Evolutionary conservation across 2,797 vertebrate genomes (phyloP), one percentile per base, ranked within the genome.

Genomic region (Astyanax mexicanus): DNA sequence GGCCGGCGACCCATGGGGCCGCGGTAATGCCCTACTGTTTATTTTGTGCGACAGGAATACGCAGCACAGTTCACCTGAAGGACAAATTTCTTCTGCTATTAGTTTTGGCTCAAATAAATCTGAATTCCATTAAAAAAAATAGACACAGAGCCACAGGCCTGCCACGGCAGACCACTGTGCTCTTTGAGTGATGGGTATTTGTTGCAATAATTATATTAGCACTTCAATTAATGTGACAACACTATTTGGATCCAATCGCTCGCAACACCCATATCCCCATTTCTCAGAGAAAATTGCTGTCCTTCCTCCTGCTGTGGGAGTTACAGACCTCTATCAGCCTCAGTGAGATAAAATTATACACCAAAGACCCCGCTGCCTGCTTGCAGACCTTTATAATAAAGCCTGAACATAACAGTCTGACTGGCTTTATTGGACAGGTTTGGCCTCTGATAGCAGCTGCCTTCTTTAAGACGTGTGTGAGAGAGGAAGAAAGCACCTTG

Each of bases 11-110:
- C 80, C 87, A 87, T 32, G 72, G 83, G 84, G 77, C 85, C 77
- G 86, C 84, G 90, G 89, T 91, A 91, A 91, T 70, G 40, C 67
- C 38, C 58, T 70, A 72, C 86, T 90, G 87, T 90, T 92, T 92
- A 90, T 92, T 89, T 88, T 87, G 79, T 86, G 79, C 85, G 88
- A 91, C 87, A 88, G 84, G 85, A 89, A 88, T 85, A 85, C 69
- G 77, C 80, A 27, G 80, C 74, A 52, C 73, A 79, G 83, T 90
- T 90, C 90, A 88, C 68, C 78, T 68, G 64, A 61, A 84, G 82
- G 80, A 91, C 65, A 74, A 88, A 90, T 86, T 85, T 79, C 73
- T 80, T 80, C 80, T 74, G 82, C 81, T 86, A 88, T 87, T 52
- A 79, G 81, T 88, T 89, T 84, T 86, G 83, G 82, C 80, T 83